Evolutionary conservation across 2,888 invertebrate species (phyloP), one percentile per base, ranked within the genome.

Genomic region (Lomographa bimaculata): DNA sequence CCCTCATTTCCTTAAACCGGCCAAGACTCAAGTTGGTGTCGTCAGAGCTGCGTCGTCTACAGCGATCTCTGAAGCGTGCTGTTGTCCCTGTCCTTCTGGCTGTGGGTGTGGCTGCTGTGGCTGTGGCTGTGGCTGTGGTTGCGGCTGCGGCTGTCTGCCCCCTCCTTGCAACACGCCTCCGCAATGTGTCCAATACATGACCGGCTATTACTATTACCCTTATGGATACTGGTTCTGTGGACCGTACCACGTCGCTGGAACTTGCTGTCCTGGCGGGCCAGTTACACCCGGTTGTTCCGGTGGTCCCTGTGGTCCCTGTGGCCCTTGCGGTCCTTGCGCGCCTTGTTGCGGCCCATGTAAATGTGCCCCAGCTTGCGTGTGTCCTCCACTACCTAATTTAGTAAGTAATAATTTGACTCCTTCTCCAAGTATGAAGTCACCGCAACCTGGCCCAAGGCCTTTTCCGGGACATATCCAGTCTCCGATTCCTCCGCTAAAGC

Each of bases 191-290:
- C 80, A 82, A 24, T 78, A 75, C 48, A 80, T 83, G 79, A 76
- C 77, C 3, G 83, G 84, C 1, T 84, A 85, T 50, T 84, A 81
- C 41, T 84, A 84, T 47, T 84, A 84, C 27, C 83, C 83, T 0
- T 84, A 84, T 32, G 84, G 83, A 1, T 71, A 63, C 23, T 84
- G 84, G 84, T 82, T 80, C 51, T 82, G 83, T 26, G 83, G 84
- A 0, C 83, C 84, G 0, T 83, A 83, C 48, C 82, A 83, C 37
- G 77, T 79, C 0, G 18, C 59, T 0, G 79, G 77, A 1, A 64
- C 64, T 1, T 79, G 80, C 39, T 28, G 45, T 4, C 74, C 78
- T 0, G 50, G 60, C 27, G 33, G 54, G 0, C 54, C 60, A 2
- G 14, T 14, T 2, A 14, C 2, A 2, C 14, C 64, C 1, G 79